phyloP scores from a whole-genome alignment of 2,888 invertebrate genomes.

The Scelioninae gen. 1 region DNA sequence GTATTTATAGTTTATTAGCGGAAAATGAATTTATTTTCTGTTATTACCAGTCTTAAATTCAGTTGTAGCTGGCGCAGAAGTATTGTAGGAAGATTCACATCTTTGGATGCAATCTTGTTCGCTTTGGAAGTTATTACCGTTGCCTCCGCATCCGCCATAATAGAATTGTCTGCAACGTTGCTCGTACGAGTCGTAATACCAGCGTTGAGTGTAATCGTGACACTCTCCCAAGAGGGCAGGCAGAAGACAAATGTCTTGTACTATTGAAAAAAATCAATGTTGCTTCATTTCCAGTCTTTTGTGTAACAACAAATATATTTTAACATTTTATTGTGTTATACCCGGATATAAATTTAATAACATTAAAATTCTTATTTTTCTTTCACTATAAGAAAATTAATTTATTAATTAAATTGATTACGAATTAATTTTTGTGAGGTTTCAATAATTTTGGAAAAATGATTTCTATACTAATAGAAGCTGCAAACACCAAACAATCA shows the following conservation, averaged over 20 bases:
- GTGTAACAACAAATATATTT: neutral
- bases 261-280: constrained; percentile 80
- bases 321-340: neutral
- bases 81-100: constrained; percentile 86
- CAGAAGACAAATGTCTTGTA: constrained; percentile 89
- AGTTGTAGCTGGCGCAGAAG: constrained; percentile 82
- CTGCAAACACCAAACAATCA: constrained; percentile 14
- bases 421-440: too few relatives aligned
- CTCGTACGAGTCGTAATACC: constrained; percentile 93
- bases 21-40: neutral
- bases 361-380: too few relatives aligned
- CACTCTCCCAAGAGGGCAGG: constrained; percentile 92
- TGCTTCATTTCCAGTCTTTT: constrained; percentile 7
- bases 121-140: constrained; percentile 92
- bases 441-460: too few relatives aligned
- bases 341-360: too few relatives aligned
- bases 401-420: too few relatives aligned
- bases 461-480: neutral
- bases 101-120: constrained; percentile 88
- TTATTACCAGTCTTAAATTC: constrained; percentile 81
- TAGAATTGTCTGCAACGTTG: constrained; percentile 92
- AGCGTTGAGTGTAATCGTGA: constrained; percentile 89
- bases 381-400: too few relatives aligned
- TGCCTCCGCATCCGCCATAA: constrained; percentile 96
- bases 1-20: too few relatives aligned